Base-by-base conservation (phyloP, 2,113 vertebrate species). In the Phalacrocorax carbo region DNA sequence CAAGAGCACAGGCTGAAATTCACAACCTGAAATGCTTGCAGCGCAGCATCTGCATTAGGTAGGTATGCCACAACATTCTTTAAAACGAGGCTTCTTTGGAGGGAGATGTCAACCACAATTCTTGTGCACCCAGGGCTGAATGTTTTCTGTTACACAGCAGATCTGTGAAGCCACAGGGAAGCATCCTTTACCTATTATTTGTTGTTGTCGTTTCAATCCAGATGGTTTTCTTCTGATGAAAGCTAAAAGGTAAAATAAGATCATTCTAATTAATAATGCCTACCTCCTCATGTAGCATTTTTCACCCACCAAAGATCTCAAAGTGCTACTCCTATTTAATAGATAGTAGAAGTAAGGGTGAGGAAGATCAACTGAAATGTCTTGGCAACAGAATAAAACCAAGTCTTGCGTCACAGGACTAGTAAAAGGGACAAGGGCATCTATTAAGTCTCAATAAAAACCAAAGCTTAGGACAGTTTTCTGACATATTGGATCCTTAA, bases 381-480 rank as follows among this genome's bases (percentile, higher is more conserved):
- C 52, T 76, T 80, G 40, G 54, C 66, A 89, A 68, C 81, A 76
- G 70, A 82, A 81, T 60, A 89, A 91, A 90, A 44, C 4, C 4
- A 20, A 87, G 52, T 51, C 73, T 75, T 94, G 82, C 57, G 79
- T 82, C 88, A 68, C 57, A 58, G 30, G 9, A 64, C 57, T 71
- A 49, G 49, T 87, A 73, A 84, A 85, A 93, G 51, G 65, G 70
- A 94, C 66, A 80, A 94, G 66, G 70, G 51, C 3, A 2, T 42
- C 61, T 79, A 89, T 94, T 87, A 93, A 93, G 49, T 12, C 58
- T 77, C 73, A 84, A 75, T 69, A 29, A 89, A 95, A 79, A 87
- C 22, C 34, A 85, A 72, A 90, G 70, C 81, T 77, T 87, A 87
- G 70, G 73, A 94, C 78, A 89, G 88, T 96, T 94, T 94, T 89